Conservation (phyloP, 2,797 vertebrate genomes). For the Propithecus deckenii region DNA sequence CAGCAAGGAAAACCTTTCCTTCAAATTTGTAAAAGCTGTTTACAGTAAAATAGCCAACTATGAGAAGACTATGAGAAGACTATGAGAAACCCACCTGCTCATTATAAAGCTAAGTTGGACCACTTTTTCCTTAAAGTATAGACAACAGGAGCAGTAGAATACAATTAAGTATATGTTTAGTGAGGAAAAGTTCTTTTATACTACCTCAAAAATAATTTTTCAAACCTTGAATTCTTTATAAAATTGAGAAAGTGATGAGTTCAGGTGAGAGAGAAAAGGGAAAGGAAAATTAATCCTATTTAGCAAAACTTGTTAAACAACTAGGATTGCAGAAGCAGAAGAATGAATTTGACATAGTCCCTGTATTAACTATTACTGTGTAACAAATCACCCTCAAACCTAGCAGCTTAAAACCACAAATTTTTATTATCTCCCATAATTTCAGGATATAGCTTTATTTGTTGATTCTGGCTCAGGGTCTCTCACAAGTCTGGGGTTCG, state of each 20-base stretch:
- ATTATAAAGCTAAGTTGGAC: not conserved
- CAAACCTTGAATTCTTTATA: not conserved
- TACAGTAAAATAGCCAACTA: conserved; percentile 46
- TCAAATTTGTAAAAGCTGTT: conserved; percentile 43
- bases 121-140: not conserved
- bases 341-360: not conserved
- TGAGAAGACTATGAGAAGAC: not conserved
- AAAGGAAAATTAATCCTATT: not conserved
- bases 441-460: not conserved
- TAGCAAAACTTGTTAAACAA: not conserved
- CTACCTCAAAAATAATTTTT: conserved; percentile 8
- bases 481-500: not conserved
- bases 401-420: not conserved
- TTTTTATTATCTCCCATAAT: not conserved
- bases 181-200: not conserved
- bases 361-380: not conserved
- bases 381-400: not conserved
- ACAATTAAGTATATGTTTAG: not conserved
- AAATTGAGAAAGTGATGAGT: conserved; percentile 12
- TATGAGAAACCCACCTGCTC: not conserved
- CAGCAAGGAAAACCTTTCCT: conserved; percentile 55
- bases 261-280: not conserved
- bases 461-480: not conserved
- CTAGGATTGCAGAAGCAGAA: not conserved
- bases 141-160: not conserved